Base-by-base conservation (phyloP, 2,797 vertebrate species). In the Thamnophis elegans region DNA sequence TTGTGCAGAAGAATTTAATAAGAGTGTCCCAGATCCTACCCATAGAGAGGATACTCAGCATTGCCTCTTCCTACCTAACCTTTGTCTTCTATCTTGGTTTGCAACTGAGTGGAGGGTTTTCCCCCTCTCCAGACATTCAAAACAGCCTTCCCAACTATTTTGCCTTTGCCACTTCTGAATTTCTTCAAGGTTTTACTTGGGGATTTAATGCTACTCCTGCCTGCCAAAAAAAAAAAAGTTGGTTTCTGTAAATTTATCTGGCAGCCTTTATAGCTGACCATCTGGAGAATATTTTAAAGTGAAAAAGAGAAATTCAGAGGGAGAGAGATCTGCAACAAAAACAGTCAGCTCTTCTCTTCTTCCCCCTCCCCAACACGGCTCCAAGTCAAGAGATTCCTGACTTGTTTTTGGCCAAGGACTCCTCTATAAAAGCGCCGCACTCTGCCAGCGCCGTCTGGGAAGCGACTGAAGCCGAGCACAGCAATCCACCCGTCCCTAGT, bases 161-260 rank as follows among this genome's bases (percentile, higher is more conserved):
- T 88, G 91, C 95, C 94, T 94, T 95, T 93, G 95, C 95, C 92
- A 93, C 94, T 96, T 88, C 55, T 94, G 95, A 93, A 92, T 90
- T 95, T 92, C 92, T 96, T 94, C 93, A 91, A 93, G 97, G 96
- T 97, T 97, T 65, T 96, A 96, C 96, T 95, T 90, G 1, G 51
- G 94, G 96, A 96, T 97, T 95, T 94, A 96, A 93, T 94, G 94
- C 96, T 96, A 95, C 95, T 96, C 97, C 93, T 95, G 96, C 97
- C 94, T 98, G 97, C 97, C 97, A 97, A 97, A 93, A 90, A 60
- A 95, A 95, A 96, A 60, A 95, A 96, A 94, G 94, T 94, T 93
- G 93, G 97, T 97, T 98, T 98, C 98, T 97, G 98, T 96, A 98
- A 98, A 98, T 97, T 97, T 95, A 98, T 98, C 98, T 98, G 98